Conservation (phyloP, 1,140 invertebrate genomes). For the Planococcus citri region DNA sequence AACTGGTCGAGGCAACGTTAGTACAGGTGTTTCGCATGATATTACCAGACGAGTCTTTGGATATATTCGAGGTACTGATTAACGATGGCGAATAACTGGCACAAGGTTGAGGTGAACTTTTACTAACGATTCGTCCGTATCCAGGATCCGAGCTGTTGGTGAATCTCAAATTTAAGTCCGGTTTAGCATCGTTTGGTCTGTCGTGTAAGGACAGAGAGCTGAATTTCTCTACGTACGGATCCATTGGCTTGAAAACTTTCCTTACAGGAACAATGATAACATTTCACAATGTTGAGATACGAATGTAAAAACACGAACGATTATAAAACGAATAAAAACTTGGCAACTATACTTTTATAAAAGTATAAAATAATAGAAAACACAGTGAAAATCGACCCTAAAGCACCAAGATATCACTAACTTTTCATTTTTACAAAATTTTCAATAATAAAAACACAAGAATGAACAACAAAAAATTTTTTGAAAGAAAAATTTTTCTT, state of each 20-base stretch:
- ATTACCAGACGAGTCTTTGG: neutral
- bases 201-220: neutral
- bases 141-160: neutral
- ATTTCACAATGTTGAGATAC: too few species aligned
- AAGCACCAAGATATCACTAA: too few species aligned
- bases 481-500: too few species aligned
- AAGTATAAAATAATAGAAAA: too few species aligned
- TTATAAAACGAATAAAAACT: too few species aligned
- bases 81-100: neutral
- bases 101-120: constrained; percentile 4
- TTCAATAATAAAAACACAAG: too few species aligned
- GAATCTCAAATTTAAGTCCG: neutral
- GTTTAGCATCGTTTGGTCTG: neutral
- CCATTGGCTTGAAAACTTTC: neutral
- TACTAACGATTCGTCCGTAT: neutral
- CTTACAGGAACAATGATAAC: too few species aligned
- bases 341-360: too few species aligned
- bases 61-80: neutral
- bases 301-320: too few species aligned
- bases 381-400: too few species aligned
- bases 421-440: too few species aligned
- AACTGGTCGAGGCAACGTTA: neutral
- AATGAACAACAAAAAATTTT: too few species aligned
- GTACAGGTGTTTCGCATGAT: neutral
- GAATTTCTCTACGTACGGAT: constrained; percentile 12